These are phyloP conservation scores for Ectemnius continuus DNA, from an alignment of 2,888 invertebrate genomes.

Conservation along the genomic window DNA sequence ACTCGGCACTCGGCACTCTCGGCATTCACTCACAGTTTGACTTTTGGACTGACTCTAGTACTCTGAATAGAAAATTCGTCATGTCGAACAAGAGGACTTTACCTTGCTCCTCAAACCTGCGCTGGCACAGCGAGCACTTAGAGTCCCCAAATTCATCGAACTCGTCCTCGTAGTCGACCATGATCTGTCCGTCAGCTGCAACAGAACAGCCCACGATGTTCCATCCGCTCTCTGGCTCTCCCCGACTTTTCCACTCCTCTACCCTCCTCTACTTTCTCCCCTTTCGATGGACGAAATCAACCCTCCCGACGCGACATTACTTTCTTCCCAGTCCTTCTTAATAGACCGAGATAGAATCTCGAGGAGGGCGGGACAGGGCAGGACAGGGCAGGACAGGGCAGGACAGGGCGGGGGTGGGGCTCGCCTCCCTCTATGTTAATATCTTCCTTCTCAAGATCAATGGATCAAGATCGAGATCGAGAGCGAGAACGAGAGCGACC, in stretches of 20 bases:
- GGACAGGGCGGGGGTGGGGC: no score
- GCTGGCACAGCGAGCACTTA: conserved; percentile 88
- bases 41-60: background rate
- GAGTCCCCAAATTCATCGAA: conserved; percentile 79
- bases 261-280: background rate
- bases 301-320: background rate
- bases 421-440: no score
- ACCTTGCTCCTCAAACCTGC: conserved; percentile 89
- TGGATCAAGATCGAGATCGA: no score
- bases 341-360: no score
- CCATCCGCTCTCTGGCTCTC: conserved; percentile 68
- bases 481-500: no score
- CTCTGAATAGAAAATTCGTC: conserved; percentile 15
- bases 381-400: no score
- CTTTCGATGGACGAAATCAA: background rate
- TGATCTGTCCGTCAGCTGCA: conserved; percentile 84
- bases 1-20: conserved; percentile 9
- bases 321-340: background rate
- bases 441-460: no score
- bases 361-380: no score
- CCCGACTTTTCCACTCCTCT: conserved; percentile 11
- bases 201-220: conserved; percentile 81
- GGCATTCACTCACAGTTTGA: no score
- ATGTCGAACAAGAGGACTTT: conserved; percentile 74
- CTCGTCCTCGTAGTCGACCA: conserved; percentile 82